Evolutionary conservation across 2,888 invertebrate genomes (phyloP).

Genomic region (Drosophila colorata): DNA sequence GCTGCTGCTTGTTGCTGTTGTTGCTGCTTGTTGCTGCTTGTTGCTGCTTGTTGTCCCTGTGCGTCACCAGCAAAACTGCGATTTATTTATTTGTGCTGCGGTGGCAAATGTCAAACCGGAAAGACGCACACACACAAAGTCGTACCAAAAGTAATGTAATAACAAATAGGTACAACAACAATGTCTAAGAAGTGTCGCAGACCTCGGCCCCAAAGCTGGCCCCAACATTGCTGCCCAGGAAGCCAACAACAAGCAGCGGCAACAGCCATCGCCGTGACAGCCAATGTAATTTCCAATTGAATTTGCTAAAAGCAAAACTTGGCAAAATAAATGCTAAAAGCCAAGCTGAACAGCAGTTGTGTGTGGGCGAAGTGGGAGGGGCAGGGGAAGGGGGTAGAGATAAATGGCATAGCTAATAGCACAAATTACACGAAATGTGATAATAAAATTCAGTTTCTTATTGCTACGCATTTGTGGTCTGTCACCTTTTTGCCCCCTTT

Average conservation of each 20-base stretch:
- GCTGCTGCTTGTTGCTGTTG: too few species aligned
- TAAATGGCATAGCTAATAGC: not conserved
- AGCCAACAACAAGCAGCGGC: constrained; percentile 20
- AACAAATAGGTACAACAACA: not conserved
- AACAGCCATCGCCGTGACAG: constrained; percentile 3
- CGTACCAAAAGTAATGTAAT: not conserved
- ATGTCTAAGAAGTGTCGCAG: constrained; percentile 17
- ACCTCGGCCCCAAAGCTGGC: constrained; percentile 15
- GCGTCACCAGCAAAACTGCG: constrained; percentile 47
- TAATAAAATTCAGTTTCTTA: not conserved
- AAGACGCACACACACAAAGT: constrained; percentile 25
- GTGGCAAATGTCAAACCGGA: constrained; percentile 53
- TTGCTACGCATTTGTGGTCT: not conserved
- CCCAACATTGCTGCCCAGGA: constrained; percentile 19
- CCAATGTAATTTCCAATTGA: constrained; percentile 25
- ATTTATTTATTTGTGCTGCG: constrained; percentile 59
- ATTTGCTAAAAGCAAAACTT: constrained; percentile 24
- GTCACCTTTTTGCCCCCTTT: not conserved
- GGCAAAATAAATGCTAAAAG: not conserved
- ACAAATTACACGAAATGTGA: not conserved
- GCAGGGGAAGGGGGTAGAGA: too few species aligned
- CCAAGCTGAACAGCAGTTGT: too few species aligned
- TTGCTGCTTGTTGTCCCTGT: constrained; percentile 26
- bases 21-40: constrained; percentile 1
- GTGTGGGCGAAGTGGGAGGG: too few species aligned